Evolutionary conservation across 1,140 invertebrate species (phyloP).

Genomic region (Nymphalis io): DNA sequence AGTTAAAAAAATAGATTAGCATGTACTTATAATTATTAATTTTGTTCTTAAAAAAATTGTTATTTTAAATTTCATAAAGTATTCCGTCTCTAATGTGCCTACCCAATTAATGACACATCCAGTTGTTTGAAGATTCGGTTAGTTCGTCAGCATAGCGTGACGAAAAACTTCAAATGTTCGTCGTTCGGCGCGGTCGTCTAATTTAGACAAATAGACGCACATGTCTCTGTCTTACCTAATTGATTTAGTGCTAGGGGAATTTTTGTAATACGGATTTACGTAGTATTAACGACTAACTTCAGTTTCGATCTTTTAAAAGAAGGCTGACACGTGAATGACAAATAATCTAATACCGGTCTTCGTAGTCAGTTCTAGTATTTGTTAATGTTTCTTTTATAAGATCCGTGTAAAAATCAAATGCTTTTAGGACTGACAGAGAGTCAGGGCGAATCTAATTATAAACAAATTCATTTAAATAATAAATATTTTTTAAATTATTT

Average conservation of each 20-base stretch:
- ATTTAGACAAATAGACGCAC: constrained; percentile 58
- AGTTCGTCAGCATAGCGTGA: constrained; percentile 31
- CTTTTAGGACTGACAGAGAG: too few species aligned
- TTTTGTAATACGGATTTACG: constrained; percentile 8
- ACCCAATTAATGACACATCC: constrained; percentile 27
- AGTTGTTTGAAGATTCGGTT: constrained; percentile 15
- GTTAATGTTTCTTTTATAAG: too few species aligned
- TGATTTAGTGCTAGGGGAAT: constrained; percentile 42
- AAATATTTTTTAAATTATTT: too few species aligned
- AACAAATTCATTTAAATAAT: too few species aligned
- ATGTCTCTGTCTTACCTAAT: constrained; percentile 52
- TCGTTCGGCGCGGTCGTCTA: constrained; percentile 44
- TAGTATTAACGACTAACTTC: constrained; percentile 2
- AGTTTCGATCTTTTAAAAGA: background rate
- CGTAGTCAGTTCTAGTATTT: too few species aligned
- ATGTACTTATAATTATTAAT: background rate
- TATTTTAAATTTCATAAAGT: background rate
- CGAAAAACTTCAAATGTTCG: constrained; percentile 28
- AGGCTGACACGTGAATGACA: background rate
- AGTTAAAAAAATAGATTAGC: too few species aligned
- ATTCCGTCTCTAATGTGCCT: background rate
- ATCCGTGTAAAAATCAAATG: too few species aligned
- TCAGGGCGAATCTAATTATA: too few species aligned
- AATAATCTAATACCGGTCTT: too few species aligned
- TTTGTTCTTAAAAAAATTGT: background rate